Conservation (phyloP, 2,888 invertebrate genomes). For the Xestobium rufovillosum region DNA sequence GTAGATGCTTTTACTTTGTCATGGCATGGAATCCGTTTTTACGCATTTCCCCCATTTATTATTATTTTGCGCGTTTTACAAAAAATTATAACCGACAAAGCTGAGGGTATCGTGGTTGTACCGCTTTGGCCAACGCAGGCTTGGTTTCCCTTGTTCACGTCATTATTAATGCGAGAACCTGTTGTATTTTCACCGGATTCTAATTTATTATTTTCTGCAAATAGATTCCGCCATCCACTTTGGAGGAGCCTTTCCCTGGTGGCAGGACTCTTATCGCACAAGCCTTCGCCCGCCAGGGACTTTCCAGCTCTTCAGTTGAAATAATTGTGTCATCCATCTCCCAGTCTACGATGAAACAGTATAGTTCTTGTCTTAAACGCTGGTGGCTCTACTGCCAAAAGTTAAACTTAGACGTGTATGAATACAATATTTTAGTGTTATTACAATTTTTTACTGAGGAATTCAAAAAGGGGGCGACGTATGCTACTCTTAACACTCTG, state of each 20-base stretch:
- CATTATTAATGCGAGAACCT: slow-evolving; percentile 7
- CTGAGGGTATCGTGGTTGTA: slow-evolving; percentile 27
- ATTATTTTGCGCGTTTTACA: slow-evolving; percentile 24
- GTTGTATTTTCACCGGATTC: slow-evolving; percentile 20
- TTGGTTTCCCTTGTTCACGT: slow-evolving; percentile 26
- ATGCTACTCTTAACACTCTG: slow-evolving; percentile 2
- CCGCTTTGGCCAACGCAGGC: slow-evolving; percentile 27
- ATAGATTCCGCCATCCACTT: slow-evolving; percentile 20
- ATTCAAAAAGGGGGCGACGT: too few species aligned
- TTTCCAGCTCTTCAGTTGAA: background rate
- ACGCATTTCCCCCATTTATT: slow-evolving; percentile 30
- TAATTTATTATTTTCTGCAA: slow-evolving; percentile 20
- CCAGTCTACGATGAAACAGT: slow-evolving; percentile 6
- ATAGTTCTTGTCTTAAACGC: background rate
- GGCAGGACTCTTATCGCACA: slow-evolving; percentile 20
- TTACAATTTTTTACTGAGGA: too few species aligned
- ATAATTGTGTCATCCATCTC: slow-evolving; percentile 5
- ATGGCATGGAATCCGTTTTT: slow-evolving; percentile 20
- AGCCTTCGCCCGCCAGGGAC: background rate
- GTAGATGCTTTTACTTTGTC: slow-evolving; percentile 27
- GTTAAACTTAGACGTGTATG: too few species aligned
- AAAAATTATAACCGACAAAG: slow-evolving; percentile 28
- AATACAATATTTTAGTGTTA: too few species aligned
- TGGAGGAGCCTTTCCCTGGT: slow-evolving; percentile 21
- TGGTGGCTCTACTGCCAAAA: slow-evolving; percentile 7